Evolutionary conservation across 1,140 invertebrate genomes (phyloP).

Genomic region (Conus ventricosus): DNA sequence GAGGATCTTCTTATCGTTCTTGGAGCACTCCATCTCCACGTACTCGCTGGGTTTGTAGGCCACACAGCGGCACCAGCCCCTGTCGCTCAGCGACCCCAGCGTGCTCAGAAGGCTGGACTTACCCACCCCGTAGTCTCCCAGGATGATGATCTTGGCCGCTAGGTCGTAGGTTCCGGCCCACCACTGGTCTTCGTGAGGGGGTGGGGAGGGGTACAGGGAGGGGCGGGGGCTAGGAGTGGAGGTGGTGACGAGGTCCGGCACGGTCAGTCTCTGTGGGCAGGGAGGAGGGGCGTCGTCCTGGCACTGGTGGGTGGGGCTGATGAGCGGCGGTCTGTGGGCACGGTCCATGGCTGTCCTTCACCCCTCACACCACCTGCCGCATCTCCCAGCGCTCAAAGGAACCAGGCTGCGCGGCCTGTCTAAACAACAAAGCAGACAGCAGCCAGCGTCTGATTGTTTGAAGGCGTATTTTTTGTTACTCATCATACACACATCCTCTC

Average conservation of each 20-base stretch:
- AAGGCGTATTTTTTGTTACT: too few relatives aligned
- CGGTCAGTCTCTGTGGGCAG: neutral
- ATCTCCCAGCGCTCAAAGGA: too few relatives aligned
- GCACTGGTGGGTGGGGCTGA: neutral
- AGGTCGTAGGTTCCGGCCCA: constrained; percentile 25
- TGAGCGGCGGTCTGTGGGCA: neutral
- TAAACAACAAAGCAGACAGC: too few relatives aligned
- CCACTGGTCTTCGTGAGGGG: neutral
- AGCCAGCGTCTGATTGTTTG: too few relatives aligned
- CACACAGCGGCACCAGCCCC: constrained; percentile 12
- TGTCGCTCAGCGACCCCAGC: neutral
- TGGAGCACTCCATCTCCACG: constrained; percentile 25
- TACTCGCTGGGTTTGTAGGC: constrained; percentile 25
- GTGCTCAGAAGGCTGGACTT: constrained; percentile 50
- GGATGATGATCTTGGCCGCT: constrained; percentile 49
- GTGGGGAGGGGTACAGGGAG: neutral
- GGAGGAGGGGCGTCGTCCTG: neutral
- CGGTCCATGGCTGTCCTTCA: neutral
- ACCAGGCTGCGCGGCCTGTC: too few relatives aligned
- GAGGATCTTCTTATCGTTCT: constrained; percentile 28
- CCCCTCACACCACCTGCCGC: too few relatives aligned
- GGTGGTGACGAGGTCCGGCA: neutral
- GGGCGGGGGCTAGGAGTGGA: neutral
- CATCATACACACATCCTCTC: too few relatives aligned
- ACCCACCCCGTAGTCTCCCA: constrained; percentile 56